A percentile compares a stretch with the other conserved stretches of the same genome.
phyloP scores from a whole-genome alignment of 2,888 invertebrate genomes.

The Athetis lepigone region DNA sequence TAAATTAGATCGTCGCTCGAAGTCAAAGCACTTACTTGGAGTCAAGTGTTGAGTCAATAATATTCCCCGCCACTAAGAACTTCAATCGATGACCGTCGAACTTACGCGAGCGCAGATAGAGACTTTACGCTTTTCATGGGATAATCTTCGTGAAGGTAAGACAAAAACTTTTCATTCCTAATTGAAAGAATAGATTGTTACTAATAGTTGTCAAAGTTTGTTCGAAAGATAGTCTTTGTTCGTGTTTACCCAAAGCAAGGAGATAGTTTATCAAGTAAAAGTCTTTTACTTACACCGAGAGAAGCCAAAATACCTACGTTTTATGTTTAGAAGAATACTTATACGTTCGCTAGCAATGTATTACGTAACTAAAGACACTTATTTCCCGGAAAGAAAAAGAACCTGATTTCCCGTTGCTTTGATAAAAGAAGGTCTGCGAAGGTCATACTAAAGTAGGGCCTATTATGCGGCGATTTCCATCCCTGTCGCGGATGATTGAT shows the following conservation, averaged over 20 bases:
- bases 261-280: background rate
- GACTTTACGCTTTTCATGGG: background rate
- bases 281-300: background rate
- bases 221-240: background rate
- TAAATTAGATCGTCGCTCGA: slow-evolving; percentile 51
- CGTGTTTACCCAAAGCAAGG: background rate
- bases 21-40: slow-evolving; percentile 23
- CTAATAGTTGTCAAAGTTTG: slow-evolving; percentile 18
- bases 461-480: slow-evolving; percentile 60
- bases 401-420: slow-evolving; percentile 23
- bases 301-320: background rate
- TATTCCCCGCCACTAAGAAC: background rate
- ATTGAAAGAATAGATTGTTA: slow-evolving; percentile 22
- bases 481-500: slow-evolving; percentile 63
- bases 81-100: background rate
- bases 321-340: background rate
- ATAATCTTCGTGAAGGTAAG: background rate
- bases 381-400: slow-evolving; percentile 4
- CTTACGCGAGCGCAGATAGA: too few relatives aligned
- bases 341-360: too few relatives aligned
- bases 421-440: slow-evolving; percentile 52
- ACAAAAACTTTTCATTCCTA: background rate
- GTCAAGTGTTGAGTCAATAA: slow-evolving; percentile 1
- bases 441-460: slow-evolving; percentile 55
- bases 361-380: background rate